These are phyloP conservation scores for Linhomoeus sp. DNA, from an alignment of 2,888 invertebrate species.

Conservation along the genomic window DNA sequence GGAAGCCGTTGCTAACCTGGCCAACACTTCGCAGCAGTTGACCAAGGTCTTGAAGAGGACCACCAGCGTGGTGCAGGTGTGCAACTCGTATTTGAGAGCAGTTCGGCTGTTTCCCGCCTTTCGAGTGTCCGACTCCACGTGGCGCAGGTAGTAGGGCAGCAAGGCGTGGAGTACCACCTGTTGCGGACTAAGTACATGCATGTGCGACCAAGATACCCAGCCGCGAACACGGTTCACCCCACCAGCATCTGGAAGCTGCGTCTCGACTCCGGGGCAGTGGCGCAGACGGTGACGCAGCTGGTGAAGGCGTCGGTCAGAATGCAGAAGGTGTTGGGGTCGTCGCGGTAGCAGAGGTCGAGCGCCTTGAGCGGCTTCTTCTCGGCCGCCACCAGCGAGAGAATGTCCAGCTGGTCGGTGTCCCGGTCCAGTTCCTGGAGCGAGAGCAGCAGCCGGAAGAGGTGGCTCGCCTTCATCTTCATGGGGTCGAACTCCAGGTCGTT, in stretches of 20 bases:
- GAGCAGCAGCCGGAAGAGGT: conserved; percentile 62
- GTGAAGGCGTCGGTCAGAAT: conserved; percentile 80
- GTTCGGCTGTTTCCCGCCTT: conserved; percentile 51
- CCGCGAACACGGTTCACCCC: no score
- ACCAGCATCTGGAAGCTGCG: conserved; percentile 43
- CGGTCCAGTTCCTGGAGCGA: conserved; percentile 63
- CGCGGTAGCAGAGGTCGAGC: conserved; percentile 94
- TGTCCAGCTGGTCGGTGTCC: conserved; percentile 76
- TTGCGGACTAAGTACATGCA: conserved; percentile 11
- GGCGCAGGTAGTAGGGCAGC: conserved; percentile 77
- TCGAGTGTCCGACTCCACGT: conserved; percentile 69
- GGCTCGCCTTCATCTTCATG: conserved; percentile 40
- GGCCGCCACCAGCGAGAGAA: conserved; percentile 41
- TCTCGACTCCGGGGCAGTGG: conserved; percentile 82
- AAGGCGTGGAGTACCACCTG: conserved; percentile 71
- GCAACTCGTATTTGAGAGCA: conserved; percentile 61
- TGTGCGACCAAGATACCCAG: no score
- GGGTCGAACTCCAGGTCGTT: conserved; percentile 61
- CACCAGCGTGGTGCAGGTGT: conserved; percentile 73
- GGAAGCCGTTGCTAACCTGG: conserved; percentile 45
- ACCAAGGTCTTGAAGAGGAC: conserved; percentile 84
- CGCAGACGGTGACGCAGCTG: conserved; percentile 95
- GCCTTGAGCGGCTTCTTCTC: conserved; percentile 64
- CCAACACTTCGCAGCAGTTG: conserved; percentile 82
- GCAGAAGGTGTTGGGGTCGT: conserved; percentile 88